Base-by-base conservation (phyloP, 2,797 vertebrate genomes). In the Hippoglossus hippoglossus region DNA sequence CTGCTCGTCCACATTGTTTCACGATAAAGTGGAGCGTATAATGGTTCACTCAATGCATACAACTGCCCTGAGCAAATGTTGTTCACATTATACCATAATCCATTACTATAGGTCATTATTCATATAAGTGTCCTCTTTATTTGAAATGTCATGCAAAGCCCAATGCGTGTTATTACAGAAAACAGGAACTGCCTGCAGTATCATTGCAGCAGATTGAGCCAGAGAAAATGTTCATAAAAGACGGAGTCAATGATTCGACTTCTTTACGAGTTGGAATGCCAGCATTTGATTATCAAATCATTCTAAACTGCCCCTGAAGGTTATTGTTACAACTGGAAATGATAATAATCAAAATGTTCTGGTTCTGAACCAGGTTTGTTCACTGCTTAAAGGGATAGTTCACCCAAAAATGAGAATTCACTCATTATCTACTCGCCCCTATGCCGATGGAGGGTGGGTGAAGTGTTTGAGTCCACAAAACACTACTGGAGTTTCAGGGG, bases 21-120 rank as follows among this genome's bases (percentile, higher is more conserved):
- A 49, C 78, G 62, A 76, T 63, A 76, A 82, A 86, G 50, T 26
- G 10, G 44, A 69, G n/a, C 51, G 55, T 44, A 63, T 67, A 70
- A 81, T 82, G 65, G 28, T 74, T 63, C 51, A 19, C 49, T 81
- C 61, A 54, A 65, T 64, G 73, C 50, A 47, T 68, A 61, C 57
- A 59, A 67, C 68, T 65, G 63, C 71, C 67, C 46, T 11, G 71
- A 83, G 76, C 44, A 67, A 4, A 41, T n/a, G 63, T 67, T 51
- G 73, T 66, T 21, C 3, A 77, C 67, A 65, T 56, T 75, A 81
- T 22, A 58, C 51, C 26, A 67, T 59, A 53, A 83, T 81, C 31
- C 26, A 54, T 46, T 65, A 58, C 49, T 34, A 34, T 5, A 56
- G 75, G 67, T 63, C 56, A 81, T 81, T 63, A 60, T 76, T 87